Conservation (phyloP, 2,888 invertebrate genomes). For the Pemphredon lugubris region DNA sequence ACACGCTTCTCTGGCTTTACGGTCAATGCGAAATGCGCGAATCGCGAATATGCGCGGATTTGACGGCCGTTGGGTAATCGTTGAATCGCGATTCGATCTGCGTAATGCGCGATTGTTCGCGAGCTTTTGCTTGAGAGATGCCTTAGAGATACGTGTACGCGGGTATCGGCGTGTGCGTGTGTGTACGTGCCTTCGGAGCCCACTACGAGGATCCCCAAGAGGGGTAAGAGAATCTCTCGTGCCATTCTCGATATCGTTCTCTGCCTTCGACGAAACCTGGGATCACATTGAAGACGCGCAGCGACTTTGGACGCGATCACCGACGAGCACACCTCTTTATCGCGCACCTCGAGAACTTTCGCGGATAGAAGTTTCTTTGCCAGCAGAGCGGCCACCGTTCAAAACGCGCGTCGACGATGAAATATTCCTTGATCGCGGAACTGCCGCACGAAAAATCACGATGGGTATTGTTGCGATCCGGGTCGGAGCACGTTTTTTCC, state of each 20-base stretch:
- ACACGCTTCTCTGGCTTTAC: background rate
- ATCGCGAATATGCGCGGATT: slow-evolving; percentile 6
- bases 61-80: slow-evolving; percentile 4
- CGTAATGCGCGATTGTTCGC: too few relatives aligned
- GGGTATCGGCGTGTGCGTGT: too few relatives aligned
- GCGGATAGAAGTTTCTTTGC: too few relatives aligned
- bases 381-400: slow-evolving; percentile 18
- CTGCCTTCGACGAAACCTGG: slow-evolving; percentile 24
- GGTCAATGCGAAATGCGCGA: background rate
- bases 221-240: slow-evolving; percentile 70
- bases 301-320: slow-evolving; percentile 46
- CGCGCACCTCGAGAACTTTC: background rate
- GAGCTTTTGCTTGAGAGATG: background rate
- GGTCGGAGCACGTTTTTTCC: too few relatives aligned
- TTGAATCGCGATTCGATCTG: background rate
- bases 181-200: slow-evolving; percentile 72
- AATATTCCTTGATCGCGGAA: background rate
- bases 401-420: slow-evolving; percentile 21
- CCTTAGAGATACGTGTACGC: background rate
- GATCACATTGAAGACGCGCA: slow-evolving; percentile 67
- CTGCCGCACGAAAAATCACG: too few relatives aligned
- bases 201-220: slow-evolving; percentile 71
- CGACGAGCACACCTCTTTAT: slow-evolving; percentile 6
- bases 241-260: slow-evolving; percentile 69
- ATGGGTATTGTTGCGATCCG: too few relatives aligned